These are phyloP conservation scores for Pterophyllum scalare DNA, from an alignment of 2,113 vertebrate genomes.

Conservation along the genomic window DNA sequence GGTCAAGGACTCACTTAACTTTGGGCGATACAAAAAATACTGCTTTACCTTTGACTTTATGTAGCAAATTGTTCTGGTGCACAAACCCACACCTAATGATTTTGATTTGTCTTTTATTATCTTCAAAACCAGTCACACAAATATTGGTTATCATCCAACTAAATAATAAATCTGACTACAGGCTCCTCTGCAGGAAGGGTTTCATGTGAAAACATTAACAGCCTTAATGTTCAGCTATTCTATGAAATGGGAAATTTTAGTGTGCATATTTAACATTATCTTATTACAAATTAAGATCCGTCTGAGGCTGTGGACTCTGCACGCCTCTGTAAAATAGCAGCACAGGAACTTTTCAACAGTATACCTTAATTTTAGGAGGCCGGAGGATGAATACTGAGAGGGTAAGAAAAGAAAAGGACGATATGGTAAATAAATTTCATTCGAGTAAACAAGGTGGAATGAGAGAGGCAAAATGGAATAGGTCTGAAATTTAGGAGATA, in stretches of 20 bases:
- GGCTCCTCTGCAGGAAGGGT: slow-evolving; percentile 22
- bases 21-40: not conserved
- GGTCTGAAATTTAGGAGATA: slow-evolving; percentile 24
- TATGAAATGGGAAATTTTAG: slow-evolving; percentile 49
- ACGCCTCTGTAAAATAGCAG: slow-evolving; percentile 18
- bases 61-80: not conserved
- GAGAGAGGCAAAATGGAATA: not conserved
- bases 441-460: slow-evolving; percentile 22
- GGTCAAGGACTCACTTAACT: not conserved
- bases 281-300: slow-evolving; percentile 32
- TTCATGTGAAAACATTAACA: slow-evolving; percentile 47
- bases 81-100: not conserved
- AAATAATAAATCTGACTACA: slow-evolving; percentile 35
- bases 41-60: not conserved
- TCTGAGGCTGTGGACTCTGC: slow-evolving; percentile 13
- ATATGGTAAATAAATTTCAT: slow-evolving; percentile 2
- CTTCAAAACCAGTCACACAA: slow-evolving; percentile 11
- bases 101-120: slow-evolving; percentile 16
- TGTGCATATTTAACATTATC: slow-evolving; percentile 35
- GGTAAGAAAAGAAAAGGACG: not conserved
- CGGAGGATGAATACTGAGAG: not conserved
- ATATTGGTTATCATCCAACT: slow-evolving; percentile 31
- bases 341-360: not conserved
- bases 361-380: not conserved
- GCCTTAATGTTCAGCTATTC: slow-evolving; percentile 41